Percentiles rank a stretch among this genome's conserved stretches.
phyloP scores from a whole-genome alignment of 2,797 vertebrate genomes.

The Loriculus beryllinus region DNA sequence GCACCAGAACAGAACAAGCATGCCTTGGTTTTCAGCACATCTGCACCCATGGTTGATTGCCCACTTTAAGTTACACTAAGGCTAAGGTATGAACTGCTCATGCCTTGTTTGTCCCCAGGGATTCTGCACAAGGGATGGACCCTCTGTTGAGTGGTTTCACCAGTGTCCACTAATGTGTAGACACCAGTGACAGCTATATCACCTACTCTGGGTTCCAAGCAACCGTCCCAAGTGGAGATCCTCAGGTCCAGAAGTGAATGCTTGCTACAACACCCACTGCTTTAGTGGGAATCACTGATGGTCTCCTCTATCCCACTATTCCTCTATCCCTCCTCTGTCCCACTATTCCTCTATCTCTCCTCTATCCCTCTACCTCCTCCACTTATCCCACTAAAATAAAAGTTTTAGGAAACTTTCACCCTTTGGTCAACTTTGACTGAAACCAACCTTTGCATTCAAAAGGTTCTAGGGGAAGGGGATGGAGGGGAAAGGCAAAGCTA shows the following conservation, averaged over 20 bases:
- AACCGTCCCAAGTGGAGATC: neutral
- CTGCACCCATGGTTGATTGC: fast-evolving
- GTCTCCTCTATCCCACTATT: neutral
- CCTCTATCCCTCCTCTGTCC: neutral
- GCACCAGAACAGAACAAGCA: fast-evolving
- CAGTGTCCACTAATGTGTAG: fast-evolving
- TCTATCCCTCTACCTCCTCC: neutral
- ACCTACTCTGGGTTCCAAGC: neutral
- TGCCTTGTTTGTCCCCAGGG: neutral
- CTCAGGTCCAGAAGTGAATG: neutral
- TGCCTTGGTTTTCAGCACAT: neutral
- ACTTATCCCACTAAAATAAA: neutral
- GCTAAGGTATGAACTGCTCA: neutral
- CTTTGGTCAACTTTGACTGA: neutral
- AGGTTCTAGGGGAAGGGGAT: neutral
- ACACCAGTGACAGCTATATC: neutral
- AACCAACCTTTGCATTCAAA: neutral
- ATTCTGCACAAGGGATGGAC: neutral
- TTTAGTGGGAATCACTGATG: neutral
- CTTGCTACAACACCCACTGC: neutral
- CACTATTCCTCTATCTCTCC: neutral
- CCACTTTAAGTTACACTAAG: fast-evolving
- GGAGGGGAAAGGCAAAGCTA: neutral
- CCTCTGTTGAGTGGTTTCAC: fast-evolving
- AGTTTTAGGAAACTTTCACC: neutral